A percentile compares a stretch with the other conserved stretches of the same genome.
Conservation (phyloP, 2,797 vertebrate genomes). For the Pipistrellus nathusii region DNA sequence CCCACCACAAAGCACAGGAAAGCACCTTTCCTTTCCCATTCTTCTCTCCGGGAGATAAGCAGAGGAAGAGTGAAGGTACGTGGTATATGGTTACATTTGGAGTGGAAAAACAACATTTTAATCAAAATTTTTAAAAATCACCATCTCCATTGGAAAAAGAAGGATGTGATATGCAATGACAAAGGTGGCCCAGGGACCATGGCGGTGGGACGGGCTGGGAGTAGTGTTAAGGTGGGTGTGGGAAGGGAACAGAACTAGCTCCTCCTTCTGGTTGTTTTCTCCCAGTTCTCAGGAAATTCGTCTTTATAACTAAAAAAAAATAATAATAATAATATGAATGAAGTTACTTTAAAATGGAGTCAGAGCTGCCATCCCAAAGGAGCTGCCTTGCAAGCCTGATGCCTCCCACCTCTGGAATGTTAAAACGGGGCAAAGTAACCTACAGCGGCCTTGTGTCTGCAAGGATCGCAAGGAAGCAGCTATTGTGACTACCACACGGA, state of each 20-base stretch:
- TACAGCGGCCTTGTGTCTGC: not conserved
- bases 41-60: not conserved
- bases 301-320: not conserved
- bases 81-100: not conserved
- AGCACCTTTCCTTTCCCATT: not conserved
- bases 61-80: not conserved
- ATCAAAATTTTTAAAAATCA: not conserved
- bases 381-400: no score
- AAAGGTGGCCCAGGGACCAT: not conserved
- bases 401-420: not conserved
- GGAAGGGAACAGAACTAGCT: not conserved
- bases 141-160: constrained; percentile 2
- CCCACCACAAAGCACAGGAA: not conserved
- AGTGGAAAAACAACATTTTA: not conserved
- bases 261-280: not conserved
- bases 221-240: not conserved
- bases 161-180: not conserved
- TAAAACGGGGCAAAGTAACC: not conserved
- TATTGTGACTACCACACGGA: not conserved
- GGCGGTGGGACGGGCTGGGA: not conserved
- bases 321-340: not conserved
- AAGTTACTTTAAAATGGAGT: not conserved
- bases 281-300: not conserved
- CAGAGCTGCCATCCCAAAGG: not conserved
- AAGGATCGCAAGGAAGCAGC: not conserved